Conservation (phyloP, 2,113 vertebrate species). For the Cynocephalus volans region DNA sequence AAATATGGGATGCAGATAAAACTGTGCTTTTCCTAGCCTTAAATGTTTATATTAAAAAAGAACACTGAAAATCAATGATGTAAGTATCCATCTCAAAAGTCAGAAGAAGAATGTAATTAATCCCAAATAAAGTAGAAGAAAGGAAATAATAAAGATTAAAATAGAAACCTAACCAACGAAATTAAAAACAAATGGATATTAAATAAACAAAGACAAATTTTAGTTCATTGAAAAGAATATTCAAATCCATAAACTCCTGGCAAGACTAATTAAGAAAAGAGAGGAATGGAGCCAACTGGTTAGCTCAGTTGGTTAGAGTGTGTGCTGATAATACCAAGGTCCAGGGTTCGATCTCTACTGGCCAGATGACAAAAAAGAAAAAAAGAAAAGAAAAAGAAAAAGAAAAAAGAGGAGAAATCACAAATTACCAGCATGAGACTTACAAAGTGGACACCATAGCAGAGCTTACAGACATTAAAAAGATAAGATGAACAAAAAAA, state of each 20-base stretch:
- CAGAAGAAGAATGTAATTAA: neutral
- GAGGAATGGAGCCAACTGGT: too few relatives aligned
- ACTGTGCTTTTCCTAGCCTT: too few relatives aligned
- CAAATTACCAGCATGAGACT: neutral
- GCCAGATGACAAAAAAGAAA: too few relatives aligned
- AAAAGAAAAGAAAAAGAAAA: too few relatives aligned
- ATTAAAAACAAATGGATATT: neutral
- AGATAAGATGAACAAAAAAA: neutral
- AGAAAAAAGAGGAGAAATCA: neutral
- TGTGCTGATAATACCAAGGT: too few relatives aligned
- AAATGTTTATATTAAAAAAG: too few relatives aligned
- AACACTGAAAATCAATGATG: too few relatives aligned
- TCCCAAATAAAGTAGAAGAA: neutral
- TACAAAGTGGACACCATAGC: neutral
- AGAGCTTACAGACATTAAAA: neutral
- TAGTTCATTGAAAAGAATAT: neutral
- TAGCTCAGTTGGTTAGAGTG: too few relatives aligned
- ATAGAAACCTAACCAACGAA: neutral
- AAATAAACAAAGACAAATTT: conserved; percentile 8
- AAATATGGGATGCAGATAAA: neutral
- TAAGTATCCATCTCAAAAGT: too few relatives aligned
- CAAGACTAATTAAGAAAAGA: neutral
- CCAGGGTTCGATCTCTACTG: too few relatives aligned
- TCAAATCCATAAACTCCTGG: neutral
- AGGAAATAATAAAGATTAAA: conserved; percentile 26